Conservation (phyloP, 2,113 vertebrate species). For the Cololabis saira region DNA sequence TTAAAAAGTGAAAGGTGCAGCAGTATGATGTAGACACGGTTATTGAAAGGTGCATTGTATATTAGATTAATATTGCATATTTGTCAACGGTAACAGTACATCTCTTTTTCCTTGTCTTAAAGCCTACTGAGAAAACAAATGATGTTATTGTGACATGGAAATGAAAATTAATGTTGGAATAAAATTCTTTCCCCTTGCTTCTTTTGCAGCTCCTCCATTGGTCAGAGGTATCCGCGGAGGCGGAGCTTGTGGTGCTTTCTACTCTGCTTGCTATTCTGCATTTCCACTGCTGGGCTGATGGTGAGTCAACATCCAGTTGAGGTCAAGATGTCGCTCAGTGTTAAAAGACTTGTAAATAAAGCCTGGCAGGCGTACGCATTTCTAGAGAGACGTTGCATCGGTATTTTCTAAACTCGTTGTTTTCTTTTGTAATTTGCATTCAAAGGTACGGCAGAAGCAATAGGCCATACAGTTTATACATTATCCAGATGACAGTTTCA, state of each 20-base stretch:
- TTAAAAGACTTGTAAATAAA: not conserved
- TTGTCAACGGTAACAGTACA: slow-evolving; percentile 1
- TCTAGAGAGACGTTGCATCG: no score
- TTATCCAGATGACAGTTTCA: no score
- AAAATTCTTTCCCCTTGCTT: not conserved
- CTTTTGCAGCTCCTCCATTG: slow-evolving; percentile 87
- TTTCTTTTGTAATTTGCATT: no score
- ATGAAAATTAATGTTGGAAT: not conserved
- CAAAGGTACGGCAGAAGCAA: no score
- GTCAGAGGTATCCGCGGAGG: slow-evolving; percentile 90
- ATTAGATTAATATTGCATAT: no score
- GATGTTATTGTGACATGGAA: not conserved
- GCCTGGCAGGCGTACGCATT: no score
- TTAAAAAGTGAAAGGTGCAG: no score
- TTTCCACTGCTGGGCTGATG: slow-evolving; percentile 88
- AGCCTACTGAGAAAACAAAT: not conserved
- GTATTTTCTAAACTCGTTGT: no score
- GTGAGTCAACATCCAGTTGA: slow-evolving; percentile 77
- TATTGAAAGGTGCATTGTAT: no score
- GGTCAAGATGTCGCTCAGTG: not conserved
- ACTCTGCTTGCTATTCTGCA: slow-evolving; percentile 87
- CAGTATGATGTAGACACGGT: no score
- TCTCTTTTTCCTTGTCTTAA: not conserved
- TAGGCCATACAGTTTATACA: no score
- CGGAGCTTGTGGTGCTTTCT: slow-evolving; percentile 91